Base-by-base conservation (phyloP, 1,140 invertebrate genomes). In the Meloidogyne hapla region DNA sequence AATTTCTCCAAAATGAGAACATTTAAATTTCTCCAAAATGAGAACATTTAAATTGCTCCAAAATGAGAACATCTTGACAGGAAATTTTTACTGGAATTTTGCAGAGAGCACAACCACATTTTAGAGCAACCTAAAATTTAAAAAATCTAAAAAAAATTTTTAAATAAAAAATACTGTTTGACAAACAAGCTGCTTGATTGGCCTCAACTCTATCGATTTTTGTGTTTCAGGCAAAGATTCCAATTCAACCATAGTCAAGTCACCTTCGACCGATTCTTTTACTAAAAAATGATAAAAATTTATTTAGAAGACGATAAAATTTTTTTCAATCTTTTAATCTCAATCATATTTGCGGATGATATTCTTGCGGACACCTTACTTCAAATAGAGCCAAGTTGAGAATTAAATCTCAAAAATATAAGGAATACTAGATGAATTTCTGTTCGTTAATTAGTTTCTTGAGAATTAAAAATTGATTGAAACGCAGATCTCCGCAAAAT, bases 31-130 rank as follows among this genome's bases (percentile, higher is more conserved):
- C 45, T 86, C 85, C 69, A 86, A 69, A 74, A 86, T 84, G 18
- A 86, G n/a, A n/a, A n/a, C n/a, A n/a, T n/a, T n/a, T 86, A 70
- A 86, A 86, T 72, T 86, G 85, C 45, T 86, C 85, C 69, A 86
- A 69, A 74, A 86, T 84, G 18, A 86, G 72, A 21, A 86, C 85
- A 75, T 86, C 85, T 25, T 69, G 68, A 56, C 81, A 86, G 15
- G 45, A 72, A 38, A 86, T 68, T 65, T 84, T 81, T 12, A 83
- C 75, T 25, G 85, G 82, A 18, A 85, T 62, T 48, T 80, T 81
- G 69, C 84, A 86, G 8, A 78, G 70, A 71, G 83, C 82, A n/a
- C 85, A 67, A 6, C 79, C 68, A 67, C 85, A 86, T 2, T 28
- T 56, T 38, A 71, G 40, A 12, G 72, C 28, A 61, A 64, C 18